These are phyloP conservation scores for Nematolebias whitei DNA, from an alignment of 2,113 vertebrate genomes.

Conservation along the genomic window DNA sequence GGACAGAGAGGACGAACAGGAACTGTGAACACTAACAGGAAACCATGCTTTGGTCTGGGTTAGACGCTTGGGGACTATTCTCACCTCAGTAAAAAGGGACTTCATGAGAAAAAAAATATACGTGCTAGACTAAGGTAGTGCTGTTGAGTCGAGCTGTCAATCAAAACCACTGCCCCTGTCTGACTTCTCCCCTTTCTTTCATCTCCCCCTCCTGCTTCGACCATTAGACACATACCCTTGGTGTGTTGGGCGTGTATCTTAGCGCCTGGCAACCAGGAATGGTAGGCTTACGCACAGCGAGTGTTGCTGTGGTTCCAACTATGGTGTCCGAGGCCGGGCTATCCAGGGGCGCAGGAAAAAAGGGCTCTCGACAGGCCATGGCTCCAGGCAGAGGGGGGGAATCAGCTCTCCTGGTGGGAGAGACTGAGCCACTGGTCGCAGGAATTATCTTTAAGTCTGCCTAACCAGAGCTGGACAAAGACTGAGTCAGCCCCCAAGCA, in stretches of 20 bases:
- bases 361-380: slow-evolving; percentile 80
- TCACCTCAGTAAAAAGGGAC: slow-evolving; percentile 4
- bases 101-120: slow-evolving; percentile 23
- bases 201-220: slow-evolving; percentile 22
- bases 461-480: slow-evolving; percentile 82
- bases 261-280: slow-evolving; percentile 82
- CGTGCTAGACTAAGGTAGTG: slow-evolving; percentile 63
- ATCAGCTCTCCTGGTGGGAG: slow-evolving; percentile 78
- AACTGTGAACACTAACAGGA: slow-evolving; percentile 24
- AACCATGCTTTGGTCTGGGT: slow-evolving; percentile 37
- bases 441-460: slow-evolving; percentile 82
- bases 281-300: slow-evolving; percentile 73
- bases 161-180: slow-evolving; percentile 62
- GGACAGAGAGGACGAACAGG: slow-evolving; percentile 21
- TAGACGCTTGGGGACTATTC: too few species aligned
- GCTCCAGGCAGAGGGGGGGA: slow-evolving; percentile 83
- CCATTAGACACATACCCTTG: slow-evolving; percentile 76
- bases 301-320: slow-evolving; percentile 78
- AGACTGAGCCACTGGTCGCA: slow-evolving; percentile 77
- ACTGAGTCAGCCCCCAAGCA: slow-evolving; percentile 74
- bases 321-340: slow-evolving; percentile 75
- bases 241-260: slow-evolving; percentile 76
- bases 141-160: slow-evolving; percentile 73
- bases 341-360: slow-evolving; percentile 73
- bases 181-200: slow-evolving; percentile 45